Base-by-base conservation (phyloP, 92 coral and sea anemone species). In the Diadumene lineata region DNA sequence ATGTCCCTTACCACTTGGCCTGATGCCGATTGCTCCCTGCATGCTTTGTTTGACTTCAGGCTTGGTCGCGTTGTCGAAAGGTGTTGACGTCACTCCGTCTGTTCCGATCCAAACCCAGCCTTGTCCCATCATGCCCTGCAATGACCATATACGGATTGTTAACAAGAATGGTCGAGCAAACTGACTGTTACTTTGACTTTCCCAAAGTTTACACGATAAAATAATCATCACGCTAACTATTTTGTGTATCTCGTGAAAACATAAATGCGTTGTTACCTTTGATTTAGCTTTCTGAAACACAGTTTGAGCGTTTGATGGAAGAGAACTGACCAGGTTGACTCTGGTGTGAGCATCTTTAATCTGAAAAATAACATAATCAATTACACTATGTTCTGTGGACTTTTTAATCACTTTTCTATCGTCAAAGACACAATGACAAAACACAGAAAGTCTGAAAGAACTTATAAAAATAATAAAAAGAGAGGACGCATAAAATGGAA, bases 61-160 rank as follows among this genome's bases (percentile, higher is more conserved):
- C 56, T 70, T 79, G 29, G 82, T 66, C 25, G 64, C 64, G 71
- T 90, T 90, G 68, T 75, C 73, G n/a, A 93, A 78, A 21, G 97
- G 88, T 10, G 89, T 88, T 18, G 99, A 90, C 24, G 90, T 78
- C 32, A 96, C 92, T 23, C 92, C 93, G 57, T 86, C 97, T 22
- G 93, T 87, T 2, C 93, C 99, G 19, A 96, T 86, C 99, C 99
- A 96, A 17, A 89, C 99, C 97, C 97, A 96, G 0, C 99, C 99
- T 55, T 96, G 90, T 2, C 99, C 97, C n/a, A 92, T 92, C 99
- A 96, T 96, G 33, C 99, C 96, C 98, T 93, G 74, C 50, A 72
- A 48, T 11, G n/a, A 21, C 34, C 50, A 31, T 55, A 73, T 56
- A 11, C 19, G 24, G 44, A 31, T 1, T 60, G 38, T 57, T n/a